Base-by-base conservation (phyloP, 2,888 invertebrate species). In the Tenthredo mesomela region DNA sequence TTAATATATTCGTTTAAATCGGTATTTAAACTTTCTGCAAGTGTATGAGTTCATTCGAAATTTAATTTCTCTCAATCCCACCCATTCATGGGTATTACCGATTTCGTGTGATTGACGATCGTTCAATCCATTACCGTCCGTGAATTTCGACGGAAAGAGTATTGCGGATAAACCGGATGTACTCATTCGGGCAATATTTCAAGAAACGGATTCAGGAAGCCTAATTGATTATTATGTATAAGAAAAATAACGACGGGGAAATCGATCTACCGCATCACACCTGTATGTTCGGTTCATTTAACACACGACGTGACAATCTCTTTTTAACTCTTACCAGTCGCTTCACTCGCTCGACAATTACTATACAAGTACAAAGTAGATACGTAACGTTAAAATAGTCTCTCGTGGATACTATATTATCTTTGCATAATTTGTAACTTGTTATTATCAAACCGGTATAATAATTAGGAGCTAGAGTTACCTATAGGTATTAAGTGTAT, bases 391-490 rank as follows among this genome's bases (percentile, higher is more conserved):
- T 61, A 12, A 4, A 3, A 47, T 25, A 61, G 9, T 6, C 10
- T 25, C 2, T 33, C 7, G 3, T 2, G 12, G 5, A 10, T 37
- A 70, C 37, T 18, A 40, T 70, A 37, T 70, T 70, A 37, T 70
- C 37, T 9, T 9, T n/a, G 37, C 29, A 15, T 37, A 37, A 70
- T 70, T 70, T 37, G 7, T 70, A 33, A 40, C 37, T 1, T 37
- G 70, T 37, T 70, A 70, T 33, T 70, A 70, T 33, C 37, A 70
- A 70, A 70, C 37, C 70, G 33, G 61, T 61, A 25, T 70, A 70
- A 37, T 15, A 37, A 37, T 70, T 61, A 25, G 25, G 61, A 61
- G 21, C 25, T 0, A 61, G 12, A n/a, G n/a, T n/a, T 61, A 33
- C 33, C 33, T 33, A 33, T 1, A 61, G 2, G 6, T 21, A 61